These are phyloP conservation scores for Gobio gobio DNA, from an alignment of 2,113 vertebrate species.

Conservation along the genomic window DNA sequence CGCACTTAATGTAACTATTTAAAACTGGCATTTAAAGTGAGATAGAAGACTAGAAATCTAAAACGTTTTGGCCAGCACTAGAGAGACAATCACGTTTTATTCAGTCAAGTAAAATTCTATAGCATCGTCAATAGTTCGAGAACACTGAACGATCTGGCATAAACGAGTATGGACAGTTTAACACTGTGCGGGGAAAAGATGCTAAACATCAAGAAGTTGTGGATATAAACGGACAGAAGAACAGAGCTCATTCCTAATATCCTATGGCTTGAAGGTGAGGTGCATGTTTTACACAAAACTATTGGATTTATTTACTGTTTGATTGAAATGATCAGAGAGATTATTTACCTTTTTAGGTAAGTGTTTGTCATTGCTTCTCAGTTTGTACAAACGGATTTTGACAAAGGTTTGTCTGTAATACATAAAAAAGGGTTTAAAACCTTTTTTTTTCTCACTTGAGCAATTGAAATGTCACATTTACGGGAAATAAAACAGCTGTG, in stretches of 20 bases:
- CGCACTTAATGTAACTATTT: background rate
- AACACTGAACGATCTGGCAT: background rate
- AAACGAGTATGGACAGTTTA: conserved; percentile 35
- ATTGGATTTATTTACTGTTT: background rate
- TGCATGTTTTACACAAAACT: background rate
- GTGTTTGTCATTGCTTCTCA: background rate
- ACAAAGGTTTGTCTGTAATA: background rate
- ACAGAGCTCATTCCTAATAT: conserved; percentile 5
- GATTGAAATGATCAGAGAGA: background rate
- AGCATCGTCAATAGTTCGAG: background rate
- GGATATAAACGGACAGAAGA: conserved; percentile 39
- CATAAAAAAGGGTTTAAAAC: background rate
- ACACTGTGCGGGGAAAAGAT: conserved; percentile 13
- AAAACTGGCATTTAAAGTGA: background rate
- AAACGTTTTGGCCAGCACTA: background rate
- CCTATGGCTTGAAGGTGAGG: conserved; percentile 58
- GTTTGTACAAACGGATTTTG: background rate
- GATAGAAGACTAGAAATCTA: background rate
- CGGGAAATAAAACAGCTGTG: background rate
- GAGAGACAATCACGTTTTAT: background rate
- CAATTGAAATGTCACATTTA: background rate
- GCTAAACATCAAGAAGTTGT: conserved; percentile 4
- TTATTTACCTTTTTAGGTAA: background rate
- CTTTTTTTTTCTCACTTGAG: background rate
- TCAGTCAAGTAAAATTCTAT: background rate